These are phyloP conservation scores for Ceriagrion tenellum DNA, from an alignment of 2,888 invertebrate genomes.

Conservation along the genomic window DNA sequence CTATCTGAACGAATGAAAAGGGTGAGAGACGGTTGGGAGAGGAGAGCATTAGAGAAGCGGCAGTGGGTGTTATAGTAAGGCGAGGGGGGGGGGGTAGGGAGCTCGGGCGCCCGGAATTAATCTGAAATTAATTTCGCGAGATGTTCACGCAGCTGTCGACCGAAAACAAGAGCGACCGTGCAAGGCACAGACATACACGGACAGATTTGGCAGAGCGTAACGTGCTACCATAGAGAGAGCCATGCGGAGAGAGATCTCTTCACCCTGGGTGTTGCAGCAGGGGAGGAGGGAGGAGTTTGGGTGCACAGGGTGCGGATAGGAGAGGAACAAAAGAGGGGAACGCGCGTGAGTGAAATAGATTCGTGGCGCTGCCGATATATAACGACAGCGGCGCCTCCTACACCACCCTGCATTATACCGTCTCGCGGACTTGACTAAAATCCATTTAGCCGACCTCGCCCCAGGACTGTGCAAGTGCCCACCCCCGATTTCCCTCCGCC, in stretches of 20 bases:
- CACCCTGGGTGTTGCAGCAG: background rate
- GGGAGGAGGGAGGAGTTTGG: background rate
- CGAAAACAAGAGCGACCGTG: slow-evolving; percentile 39
- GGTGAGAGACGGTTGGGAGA: background rate
- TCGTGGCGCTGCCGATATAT: background rate
- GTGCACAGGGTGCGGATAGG: background rate
- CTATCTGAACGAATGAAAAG: background rate
- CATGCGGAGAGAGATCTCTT: background rate
- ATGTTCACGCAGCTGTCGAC: slow-evolving; percentile 58
- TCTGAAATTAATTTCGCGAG: slow-evolving; percentile 57
- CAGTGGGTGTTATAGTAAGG: background rate
- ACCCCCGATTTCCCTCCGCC: background rate
- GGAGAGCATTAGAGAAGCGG: background rate
- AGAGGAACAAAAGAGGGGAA: background rate
- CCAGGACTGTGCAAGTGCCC: background rate
- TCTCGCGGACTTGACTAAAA: background rate
- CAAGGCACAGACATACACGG: background rate
- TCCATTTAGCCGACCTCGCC: background rate
- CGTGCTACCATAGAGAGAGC: background rate
- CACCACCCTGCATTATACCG: background rate
- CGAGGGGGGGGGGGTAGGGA: too few species aligned
- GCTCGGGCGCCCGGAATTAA: slow-evolving; percentile 46
- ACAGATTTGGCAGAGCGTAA: slow-evolving; percentile 18
- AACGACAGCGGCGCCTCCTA: background rate
- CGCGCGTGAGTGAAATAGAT: background rate